Evolutionary conservation across 1,140 invertebrate genomes (phyloP), one percentile per base, ranked within the genome.

Genomic region (Cydia splendana): DNA sequence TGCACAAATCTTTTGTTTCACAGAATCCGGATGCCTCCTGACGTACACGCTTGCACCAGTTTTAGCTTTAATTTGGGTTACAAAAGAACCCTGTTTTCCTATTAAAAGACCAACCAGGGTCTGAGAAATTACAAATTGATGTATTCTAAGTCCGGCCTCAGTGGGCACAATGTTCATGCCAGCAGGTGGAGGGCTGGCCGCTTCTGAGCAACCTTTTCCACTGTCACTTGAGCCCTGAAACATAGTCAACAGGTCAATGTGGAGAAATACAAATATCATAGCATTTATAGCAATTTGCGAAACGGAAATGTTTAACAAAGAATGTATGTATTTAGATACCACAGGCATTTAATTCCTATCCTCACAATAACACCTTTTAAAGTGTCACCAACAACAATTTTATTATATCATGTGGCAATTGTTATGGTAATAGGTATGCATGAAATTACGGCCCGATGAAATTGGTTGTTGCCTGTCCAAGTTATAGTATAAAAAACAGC

Each of bases 101-200:
- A 99, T 99, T 75, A 99, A 93, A 48, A 96, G 95, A 15, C 98
- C 98, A 78, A 98, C 97, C 65, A 98, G 87, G 62, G 94, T 90
- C 82, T 96, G 95, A 10, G 97, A 96, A 82, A 99, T 95, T 80
- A 96, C 94, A 93, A 99, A 98, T 85, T 98, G 93, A 81, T 93
- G 92, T 90, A 93, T 91, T 86, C 92, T 90, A 77, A 92, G 84
- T 10, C 85, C 91, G 38, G 86, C 83, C 75, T 89, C 91, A 67
- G 91, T 85, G 45, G 88, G 84, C 67, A 91, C 85, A 77, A 91
- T 86, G 76, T 90, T 92, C 74, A 92, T 82, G 83, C 86, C 90
- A 7, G 92, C 90, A 42, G 94, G 93, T 45, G 95, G 95, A 45
- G 95, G 95, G 75, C 94, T 95, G 73, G 94, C 94, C 45, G 95